phyloP scores from a whole-genome alignment of 1,140 invertebrate genomes.

The Temnothorax nylanderi region DNA sequence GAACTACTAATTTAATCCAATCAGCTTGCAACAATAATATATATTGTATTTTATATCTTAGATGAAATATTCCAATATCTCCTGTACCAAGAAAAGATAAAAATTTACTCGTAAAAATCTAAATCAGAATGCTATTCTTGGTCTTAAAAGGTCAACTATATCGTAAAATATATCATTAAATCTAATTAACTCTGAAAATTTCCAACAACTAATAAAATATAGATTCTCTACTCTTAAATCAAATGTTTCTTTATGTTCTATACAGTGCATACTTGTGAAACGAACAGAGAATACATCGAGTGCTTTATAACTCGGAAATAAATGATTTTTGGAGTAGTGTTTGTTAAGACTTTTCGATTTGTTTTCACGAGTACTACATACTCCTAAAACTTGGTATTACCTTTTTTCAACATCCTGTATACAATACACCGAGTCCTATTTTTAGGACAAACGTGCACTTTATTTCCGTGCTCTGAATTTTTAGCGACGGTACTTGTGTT shows the following conservation, averaged over 20 bases:
- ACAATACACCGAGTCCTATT: not conserved
- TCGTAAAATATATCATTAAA: not conserved
- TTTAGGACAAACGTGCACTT: not conserved
- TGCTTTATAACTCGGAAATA: no score
- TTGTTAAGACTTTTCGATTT: no score
- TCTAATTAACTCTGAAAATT: not conserved
- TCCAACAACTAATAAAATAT: not conserved
- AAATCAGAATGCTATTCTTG: not conserved
- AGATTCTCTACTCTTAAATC: not conserved
- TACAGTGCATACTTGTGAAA: no score
- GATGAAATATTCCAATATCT: not conserved
- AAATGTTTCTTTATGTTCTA: not conserved
- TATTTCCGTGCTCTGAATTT: conserved; percentile 31
- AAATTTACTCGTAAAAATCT: not conserved
- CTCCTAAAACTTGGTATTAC: no score
- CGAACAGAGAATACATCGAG: no score
- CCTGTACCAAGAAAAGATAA: not conserved
- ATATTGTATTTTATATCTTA: not conserved
- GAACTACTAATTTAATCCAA: not conserved
- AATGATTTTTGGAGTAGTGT: no score
- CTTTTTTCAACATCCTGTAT: no score
- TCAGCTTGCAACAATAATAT: not conserved
- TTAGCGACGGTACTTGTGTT: conserved; percentile 25
- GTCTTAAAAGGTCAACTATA: not conserved
- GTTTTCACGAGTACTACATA: no score